Conservation (phyloP, 2,888 invertebrate species). For the Holacanthella duospinosa region DNA sequence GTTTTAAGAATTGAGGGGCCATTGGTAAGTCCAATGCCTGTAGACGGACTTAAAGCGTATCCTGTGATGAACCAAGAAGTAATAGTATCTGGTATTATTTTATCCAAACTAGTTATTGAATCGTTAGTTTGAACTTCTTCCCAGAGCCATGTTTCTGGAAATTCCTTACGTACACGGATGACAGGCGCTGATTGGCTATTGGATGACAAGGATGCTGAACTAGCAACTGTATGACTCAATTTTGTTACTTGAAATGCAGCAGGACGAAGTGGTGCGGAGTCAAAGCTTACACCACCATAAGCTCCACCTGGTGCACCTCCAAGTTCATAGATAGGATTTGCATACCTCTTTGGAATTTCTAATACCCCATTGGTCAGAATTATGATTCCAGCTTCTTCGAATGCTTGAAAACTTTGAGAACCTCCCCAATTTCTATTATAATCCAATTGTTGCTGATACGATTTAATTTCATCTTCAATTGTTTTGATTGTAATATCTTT, state of each 20-base stretch:
- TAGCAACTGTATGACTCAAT: not conserved
- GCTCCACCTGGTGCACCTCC: too few relatives aligned
- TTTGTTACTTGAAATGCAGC: not conserved
- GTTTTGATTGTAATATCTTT: slow-evolving; percentile 14
- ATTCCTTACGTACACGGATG: slow-evolving; percentile 32
- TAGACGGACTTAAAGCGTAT: slow-evolving; percentile 53
- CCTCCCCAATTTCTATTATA: slow-evolving; percentile 19
- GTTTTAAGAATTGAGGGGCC: slow-evolving; percentile 52
- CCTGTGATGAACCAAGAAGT: slow-evolving; percentile 25
- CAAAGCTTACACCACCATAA: not conserved
- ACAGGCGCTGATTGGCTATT: too few relatives aligned
- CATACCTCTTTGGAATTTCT: not conserved
- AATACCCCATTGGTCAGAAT: slow-evolving; percentile 21
- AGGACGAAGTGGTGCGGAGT: too few relatives aligned
- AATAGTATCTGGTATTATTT: slow-evolving; percentile 19
- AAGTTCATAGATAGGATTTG: not conserved
- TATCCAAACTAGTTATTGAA: not conserved
- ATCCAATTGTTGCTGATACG: not conserved
- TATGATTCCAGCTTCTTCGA: slow-evolving; percentile 18
- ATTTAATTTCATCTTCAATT: slow-evolving; percentile 8
- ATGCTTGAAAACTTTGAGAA: slow-evolving; percentile 17
- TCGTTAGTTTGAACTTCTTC: slow-evolving; percentile 15
- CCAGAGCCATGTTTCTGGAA: slow-evolving; percentile 41
- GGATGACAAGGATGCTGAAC: not conserved
- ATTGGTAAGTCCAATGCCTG: slow-evolving; percentile 13